Conservation (phyloP, 2,888 invertebrate species). For the Elmis aenea region DNA sequence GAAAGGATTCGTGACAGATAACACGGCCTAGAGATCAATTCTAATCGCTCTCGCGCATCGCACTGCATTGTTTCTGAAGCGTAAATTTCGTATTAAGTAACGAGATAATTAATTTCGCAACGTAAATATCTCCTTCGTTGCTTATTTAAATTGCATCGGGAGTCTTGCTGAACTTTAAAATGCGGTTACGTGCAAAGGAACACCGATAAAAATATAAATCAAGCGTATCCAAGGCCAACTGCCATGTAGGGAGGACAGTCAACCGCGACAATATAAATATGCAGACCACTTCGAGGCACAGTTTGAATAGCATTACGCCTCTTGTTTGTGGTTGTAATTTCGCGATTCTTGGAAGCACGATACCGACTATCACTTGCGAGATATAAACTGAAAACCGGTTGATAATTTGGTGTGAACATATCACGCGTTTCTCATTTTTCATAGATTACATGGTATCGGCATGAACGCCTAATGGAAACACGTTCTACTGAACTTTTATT, state of each 20-base stretch:
- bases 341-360: slow-evolving; percentile 10
- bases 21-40: slow-evolving; percentile 9
- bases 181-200: slow-evolving; percentile 6
- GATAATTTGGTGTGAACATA: slow-evolving; percentile 6
- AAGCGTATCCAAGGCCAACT: slow-evolving; percentile 10
- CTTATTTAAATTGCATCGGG: slow-evolving; percentile 7
- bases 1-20: slow-evolving; percentile 5
- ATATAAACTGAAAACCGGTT: too few relatives aligned
- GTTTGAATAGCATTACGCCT: slow-evolving; percentile 7
- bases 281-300: slow-evolving; percentile 9
- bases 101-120: too few relatives aligned
- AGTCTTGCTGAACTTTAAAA: slow-evolving; percentile 6
- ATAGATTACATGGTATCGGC: too few relatives aligned
- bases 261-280: slow-evolving; percentile 14
- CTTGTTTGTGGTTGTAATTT: slow-evolving; percentile 12
- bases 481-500: too few relatives aligned
- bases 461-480: too few relatives aligned
- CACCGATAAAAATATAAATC: slow-evolving; percentile 10
- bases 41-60: too few relatives aligned
- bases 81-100: too few relatives aligned
- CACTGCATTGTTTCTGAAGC: too few relatives aligned
- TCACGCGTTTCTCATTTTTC: too few relatives aligned
- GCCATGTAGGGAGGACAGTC: slow-evolving; percentile 11
- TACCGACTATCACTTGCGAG: slow-evolving; percentile 8
- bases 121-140: too few relatives aligned